Percentiles rank a stretch among this genome's conserved stretches.
Conservation (phyloP, 2,113 vertebrate genomes). For the Vimba vimba region DNA sequence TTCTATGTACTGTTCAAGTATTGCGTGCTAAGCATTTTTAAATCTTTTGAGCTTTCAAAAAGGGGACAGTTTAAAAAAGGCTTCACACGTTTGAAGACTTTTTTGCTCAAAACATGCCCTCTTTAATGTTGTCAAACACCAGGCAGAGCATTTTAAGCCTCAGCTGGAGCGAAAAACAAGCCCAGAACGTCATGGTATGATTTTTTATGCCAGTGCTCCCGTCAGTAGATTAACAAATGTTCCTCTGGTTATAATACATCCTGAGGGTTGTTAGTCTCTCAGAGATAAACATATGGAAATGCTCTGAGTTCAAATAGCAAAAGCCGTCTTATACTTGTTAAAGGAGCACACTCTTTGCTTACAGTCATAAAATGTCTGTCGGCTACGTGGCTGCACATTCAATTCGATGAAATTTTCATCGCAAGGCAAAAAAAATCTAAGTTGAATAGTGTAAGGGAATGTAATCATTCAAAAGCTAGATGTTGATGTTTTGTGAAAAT, state of each 20-base stretch:
- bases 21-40: conserved; percentile 58
- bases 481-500: conserved; percentile 25
- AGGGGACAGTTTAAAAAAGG: background rate
- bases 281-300: conserved; percentile 53
- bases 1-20: conserved; percentile 42
- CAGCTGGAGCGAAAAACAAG: conserved; percentile 39
- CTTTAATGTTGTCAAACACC: conserved; percentile 46
- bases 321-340: conserved; percentile 33
- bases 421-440: background rate
- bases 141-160: conserved; percentile 22
- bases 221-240: conserved; percentile 47
- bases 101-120: conserved; percentile 7
- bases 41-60: conserved; percentile 49
- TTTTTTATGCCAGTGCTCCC: conserved; percentile 33
- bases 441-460: conserved; percentile 31
- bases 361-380: conserved; percentile 28
- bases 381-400: conserved; percentile 8
- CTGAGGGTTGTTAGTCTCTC: conserved; percentile 48
- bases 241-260: conserved; percentile 43
- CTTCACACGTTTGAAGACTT: conserved; percentile 32
- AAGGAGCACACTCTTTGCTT: conserved; percentile 33
- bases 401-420: conserved; percentile 13
- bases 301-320: conserved; percentile 35
- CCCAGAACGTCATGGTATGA: conserved; percentile 22
- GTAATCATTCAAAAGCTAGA: conserved; percentile 13